phyloP scores from a whole-genome alignment of 2,888 invertebrate genomes.

The Calephelis perditalis region DNA sequence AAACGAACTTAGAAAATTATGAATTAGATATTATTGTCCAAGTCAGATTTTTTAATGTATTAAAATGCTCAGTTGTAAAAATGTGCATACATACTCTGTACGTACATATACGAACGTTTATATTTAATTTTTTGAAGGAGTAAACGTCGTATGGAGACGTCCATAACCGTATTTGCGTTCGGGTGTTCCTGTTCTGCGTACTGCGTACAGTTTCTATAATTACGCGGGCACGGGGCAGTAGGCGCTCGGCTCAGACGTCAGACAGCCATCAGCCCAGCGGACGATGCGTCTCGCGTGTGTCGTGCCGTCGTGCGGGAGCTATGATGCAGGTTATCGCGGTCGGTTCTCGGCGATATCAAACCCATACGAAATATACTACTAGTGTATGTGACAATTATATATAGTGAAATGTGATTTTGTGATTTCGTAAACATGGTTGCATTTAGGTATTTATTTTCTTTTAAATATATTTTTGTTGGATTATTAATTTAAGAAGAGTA shows the following conservation, averaged over 20 bases:
- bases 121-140: too few species aligned
- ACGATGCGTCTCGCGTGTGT: constrained; percentile 33
- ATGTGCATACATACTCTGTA: too few species aligned
- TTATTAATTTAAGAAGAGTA: too few species aligned
- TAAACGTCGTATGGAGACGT: too few species aligned
- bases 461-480: background rate
- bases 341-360: constrained; percentile 39
- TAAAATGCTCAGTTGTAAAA: too few species aligned
- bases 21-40: too few species aligned
- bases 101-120: too few species aligned
- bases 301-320: constrained; percentile 48
- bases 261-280: constrained; percentile 31
- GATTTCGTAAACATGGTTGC: constrained; percentile 47
- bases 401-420: constrained; percentile 27
- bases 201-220: constrained; percentile 62
- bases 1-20: too few species aligned
- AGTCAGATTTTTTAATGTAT: too few species aligned
- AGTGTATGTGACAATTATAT: constrained; percentile 42
- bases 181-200: too few species aligned
- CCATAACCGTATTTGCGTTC: too few species aligned
- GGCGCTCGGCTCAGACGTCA: constrained; percentile 58
- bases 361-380: constrained; percentile 39
- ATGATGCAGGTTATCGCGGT: constrained; percentile 34
- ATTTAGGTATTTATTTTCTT: constrained; percentile 41
- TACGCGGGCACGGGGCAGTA: constrained; percentile 60